Conservation (phyloP, 23 tunicate species). For the Trididemnum nubilum region DNA sequence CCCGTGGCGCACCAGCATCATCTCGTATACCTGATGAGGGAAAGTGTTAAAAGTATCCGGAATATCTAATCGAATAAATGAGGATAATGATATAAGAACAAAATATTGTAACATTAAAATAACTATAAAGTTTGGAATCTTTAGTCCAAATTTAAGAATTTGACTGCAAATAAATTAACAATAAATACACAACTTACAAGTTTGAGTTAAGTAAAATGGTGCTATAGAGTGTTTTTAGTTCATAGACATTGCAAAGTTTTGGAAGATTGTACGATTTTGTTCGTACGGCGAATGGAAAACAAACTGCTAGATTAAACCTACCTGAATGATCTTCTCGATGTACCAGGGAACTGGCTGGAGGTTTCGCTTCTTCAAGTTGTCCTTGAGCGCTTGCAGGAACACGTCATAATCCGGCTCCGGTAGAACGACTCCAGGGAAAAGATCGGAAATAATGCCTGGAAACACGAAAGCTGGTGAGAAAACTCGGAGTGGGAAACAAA, state of each 20-base stretch:
- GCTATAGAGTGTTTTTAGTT: too few relatives aligned
- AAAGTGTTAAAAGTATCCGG: neutral
- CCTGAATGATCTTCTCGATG: conserved; percentile 82
- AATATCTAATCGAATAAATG: too few relatives aligned
- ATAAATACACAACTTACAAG: too few relatives aligned
- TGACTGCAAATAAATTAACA: too few relatives aligned
- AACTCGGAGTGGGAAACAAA: neutral
- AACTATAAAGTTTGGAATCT: neutral
- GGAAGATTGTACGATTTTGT: too few relatives aligned
- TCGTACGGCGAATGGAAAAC: too few relatives aligned
- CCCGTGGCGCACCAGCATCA: conserved; percentile 99
- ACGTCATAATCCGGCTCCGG: conserved; percentile 94
- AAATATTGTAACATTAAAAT: neutral
- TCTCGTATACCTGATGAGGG: conserved; percentile 82
- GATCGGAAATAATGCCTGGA: conserved; percentile 90
- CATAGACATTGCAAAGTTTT: too few relatives aligned
- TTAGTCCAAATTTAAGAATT: too few relatives aligned
- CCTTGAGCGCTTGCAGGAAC: conserved; percentile 70
- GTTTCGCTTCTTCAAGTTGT: conserved; percentile 60
- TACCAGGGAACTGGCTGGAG: conserved; percentile 84
- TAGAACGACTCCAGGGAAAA: conserved; percentile 94
- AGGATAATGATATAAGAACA: neutral
- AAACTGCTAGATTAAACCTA: too few relatives aligned
- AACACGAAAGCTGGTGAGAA: neutral
- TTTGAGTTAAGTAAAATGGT: too few relatives aligned